These are phyloP conservation scores for Mesorhabditis spiculigera DNA, from an alignment of 2,888 invertebrate species.

Conservation along the genomic window DNA sequence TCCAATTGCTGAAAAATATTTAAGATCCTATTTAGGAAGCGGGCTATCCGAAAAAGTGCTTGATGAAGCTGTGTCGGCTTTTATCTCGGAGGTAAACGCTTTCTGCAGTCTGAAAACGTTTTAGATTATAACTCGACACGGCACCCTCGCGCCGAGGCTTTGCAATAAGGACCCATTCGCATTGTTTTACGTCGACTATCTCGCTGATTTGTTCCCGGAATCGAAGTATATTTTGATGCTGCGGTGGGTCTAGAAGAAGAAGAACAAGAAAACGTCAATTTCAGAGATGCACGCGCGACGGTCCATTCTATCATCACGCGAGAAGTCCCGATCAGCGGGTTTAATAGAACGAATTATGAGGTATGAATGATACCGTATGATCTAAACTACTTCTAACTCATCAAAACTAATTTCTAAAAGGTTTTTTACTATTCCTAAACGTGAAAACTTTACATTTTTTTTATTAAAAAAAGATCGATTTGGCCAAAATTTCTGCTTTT, in stretches of 20 bases:
- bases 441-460: too few species aligned
- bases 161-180: slow-evolving; percentile 98
- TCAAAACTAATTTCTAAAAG: too few species aligned
- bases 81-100: slow-evolving; percentile 66
- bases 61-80: slow-evolving; percentile 89
- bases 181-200: slow-evolving; percentile 88
- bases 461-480: too few species aligned
- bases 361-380: neutral
- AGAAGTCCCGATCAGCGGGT: slow-evolving; percentile 81
- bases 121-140: slow-evolving; percentile 78
- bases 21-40: too few species aligned
- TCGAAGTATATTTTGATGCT: slow-evolving; percentile 96
- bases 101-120: neutral
- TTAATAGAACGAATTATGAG: slow-evolving; percentile 66
- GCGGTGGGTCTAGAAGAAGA: slow-evolving; percentile 72
- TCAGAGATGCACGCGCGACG: slow-evolving; percentile 71
- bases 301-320: slow-evolving; percentile 94
- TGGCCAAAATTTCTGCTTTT: too few species aligned
- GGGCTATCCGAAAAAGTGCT: slow-evolving; percentile 77
- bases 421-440: too few species aligned
- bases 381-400: too few species aligned
- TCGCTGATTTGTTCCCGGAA: slow-evolving; percentile 88
- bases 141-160: slow-evolving; percentile 80
- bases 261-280: slow-evolving; percentile 5
- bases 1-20: slow-evolving; percentile 79